Evolutionary conservation across 2,113 vertebrate genomes (phyloP).

Genomic region (Odocoileus virginianus): DNA sequence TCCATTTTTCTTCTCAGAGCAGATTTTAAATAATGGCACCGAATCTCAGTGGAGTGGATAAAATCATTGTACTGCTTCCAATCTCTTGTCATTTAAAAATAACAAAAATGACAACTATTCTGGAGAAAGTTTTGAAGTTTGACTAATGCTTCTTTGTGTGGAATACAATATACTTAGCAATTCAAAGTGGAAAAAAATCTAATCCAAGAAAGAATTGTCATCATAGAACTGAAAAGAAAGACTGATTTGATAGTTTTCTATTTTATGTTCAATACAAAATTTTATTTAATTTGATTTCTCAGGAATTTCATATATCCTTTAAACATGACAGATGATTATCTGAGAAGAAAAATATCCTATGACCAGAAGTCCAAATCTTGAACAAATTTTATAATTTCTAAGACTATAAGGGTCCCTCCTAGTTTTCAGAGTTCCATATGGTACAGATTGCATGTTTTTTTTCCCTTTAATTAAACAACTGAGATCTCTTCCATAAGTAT

Average conservation of each 20-base stretch:
- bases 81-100: constrained; percentile 14
- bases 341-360: constrained; percentile 13
- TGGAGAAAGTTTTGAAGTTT: constrained; percentile 14
- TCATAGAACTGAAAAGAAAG: constrained; percentile 1
- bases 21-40: background rate
- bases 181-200: constrained; percentile 41
- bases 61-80: background rate
- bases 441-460: background rate
- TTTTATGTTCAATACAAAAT: constrained; percentile 24
- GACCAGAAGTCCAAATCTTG: background rate
- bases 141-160: constrained; percentile 8
- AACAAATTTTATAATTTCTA: background rate
- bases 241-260: constrained; percentile 25
- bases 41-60: background rate
- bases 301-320: constrained; percentile 6
- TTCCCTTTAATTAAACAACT: background rate
- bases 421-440: background rate
- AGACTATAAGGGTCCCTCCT: background rate
- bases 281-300: constrained; percentile 28
- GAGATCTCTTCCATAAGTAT: background rate
- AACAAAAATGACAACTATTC: constrained; percentile 19
- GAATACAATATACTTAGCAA: constrained; percentile 27
- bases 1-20: background rate
- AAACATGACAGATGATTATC: background rate
- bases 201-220: constrained; percentile 1